Evolutionary conservation across 2,113 vertebrate genomes (phyloP).

Genomic region (Toxotes jaculatrix): DNA sequence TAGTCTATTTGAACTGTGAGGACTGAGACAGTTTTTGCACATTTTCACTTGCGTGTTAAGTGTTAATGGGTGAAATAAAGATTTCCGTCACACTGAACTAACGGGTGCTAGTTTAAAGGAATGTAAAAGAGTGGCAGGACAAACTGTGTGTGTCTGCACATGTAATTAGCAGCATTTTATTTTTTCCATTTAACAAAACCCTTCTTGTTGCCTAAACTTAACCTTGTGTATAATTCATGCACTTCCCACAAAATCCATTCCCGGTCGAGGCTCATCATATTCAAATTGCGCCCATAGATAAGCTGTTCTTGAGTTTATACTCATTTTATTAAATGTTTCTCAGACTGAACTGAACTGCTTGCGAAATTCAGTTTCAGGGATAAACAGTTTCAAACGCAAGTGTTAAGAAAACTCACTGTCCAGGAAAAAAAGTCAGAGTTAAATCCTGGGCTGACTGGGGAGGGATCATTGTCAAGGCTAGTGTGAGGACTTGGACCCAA

Average conservation of each 20-base stretch:
- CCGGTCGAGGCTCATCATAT: slow-evolving; percentile 19
- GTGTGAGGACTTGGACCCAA: no score
- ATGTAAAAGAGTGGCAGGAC: background rate
- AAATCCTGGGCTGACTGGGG: background rate
- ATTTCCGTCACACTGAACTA: background rate
- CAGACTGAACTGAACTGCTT: slow-evolving; percentile 2
- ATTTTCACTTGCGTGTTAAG: background rate
- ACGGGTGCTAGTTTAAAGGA: background rate
- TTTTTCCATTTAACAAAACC: slow-evolving; percentile 15
- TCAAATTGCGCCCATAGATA: slow-evolving; percentile 27
- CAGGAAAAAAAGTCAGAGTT: background rate
- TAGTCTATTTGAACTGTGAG: background rate
- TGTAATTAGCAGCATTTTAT: slow-evolving; percentile 40
- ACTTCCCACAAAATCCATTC: slow-evolving; percentile 3
- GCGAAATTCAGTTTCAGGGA: slow-evolving; percentile 7
- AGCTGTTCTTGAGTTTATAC: slow-evolving; percentile 20
- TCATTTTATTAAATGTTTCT: slow-evolving; percentile 38
- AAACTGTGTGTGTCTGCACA: slow-evolving; percentile 17
- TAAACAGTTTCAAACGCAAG: slow-evolving; percentile 16
- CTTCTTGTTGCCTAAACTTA: slow-evolving; percentile 27
- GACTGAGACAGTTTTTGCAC: background rate
- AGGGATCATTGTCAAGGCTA: background rate
- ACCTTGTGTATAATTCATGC: slow-evolving; percentile 32
- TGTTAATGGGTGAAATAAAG: background rate
- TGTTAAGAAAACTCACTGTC: background rate